phyloP scores from a whole-genome alignment of 2,113 vertebrate genomes.

The Nyctibius bracteatus region DNA sequence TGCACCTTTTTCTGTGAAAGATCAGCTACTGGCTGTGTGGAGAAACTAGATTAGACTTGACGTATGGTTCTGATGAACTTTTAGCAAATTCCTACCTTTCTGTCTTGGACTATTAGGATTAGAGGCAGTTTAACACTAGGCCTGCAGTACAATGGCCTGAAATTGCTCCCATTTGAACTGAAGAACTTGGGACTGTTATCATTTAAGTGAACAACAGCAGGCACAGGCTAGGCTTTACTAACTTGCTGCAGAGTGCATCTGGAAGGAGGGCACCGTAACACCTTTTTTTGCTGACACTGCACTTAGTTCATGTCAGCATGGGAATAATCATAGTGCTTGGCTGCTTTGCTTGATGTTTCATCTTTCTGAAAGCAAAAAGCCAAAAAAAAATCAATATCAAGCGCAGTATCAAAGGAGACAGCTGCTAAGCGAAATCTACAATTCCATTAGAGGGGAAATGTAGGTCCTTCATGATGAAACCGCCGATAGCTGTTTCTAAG shows the following conservation, averaged over 20 bases:
- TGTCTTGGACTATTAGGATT: neutral
- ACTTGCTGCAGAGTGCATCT: accelerated
- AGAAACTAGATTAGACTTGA: neutral
- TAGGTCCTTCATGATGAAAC: accelerated
- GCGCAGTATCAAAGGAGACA: neutral
- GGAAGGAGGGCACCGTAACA: neutral
- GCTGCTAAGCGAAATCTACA: neutral
- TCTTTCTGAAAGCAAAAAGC: neutral
- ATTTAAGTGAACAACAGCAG: neutral
- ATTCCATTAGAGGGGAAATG: accelerated
- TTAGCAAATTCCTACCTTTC: neutral
- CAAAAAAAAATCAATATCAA: accelerated
- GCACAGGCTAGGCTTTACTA: neutral
- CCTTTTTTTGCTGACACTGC: neutral
- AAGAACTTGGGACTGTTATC: neutral
- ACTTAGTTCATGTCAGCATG: neutral
- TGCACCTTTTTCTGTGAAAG: neutral
- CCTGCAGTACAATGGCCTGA: neutral
- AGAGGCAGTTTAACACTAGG: neutral
- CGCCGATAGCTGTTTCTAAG: accelerated
- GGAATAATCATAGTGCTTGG: accelerated
- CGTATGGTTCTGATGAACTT: neutral
- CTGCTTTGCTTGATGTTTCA: accelerated
- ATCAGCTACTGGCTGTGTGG: accelerated
- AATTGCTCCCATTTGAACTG: neutral